Conservation (phyloP, 2,113 vertebrate genomes). For the Anolis sagrei region DNA sequence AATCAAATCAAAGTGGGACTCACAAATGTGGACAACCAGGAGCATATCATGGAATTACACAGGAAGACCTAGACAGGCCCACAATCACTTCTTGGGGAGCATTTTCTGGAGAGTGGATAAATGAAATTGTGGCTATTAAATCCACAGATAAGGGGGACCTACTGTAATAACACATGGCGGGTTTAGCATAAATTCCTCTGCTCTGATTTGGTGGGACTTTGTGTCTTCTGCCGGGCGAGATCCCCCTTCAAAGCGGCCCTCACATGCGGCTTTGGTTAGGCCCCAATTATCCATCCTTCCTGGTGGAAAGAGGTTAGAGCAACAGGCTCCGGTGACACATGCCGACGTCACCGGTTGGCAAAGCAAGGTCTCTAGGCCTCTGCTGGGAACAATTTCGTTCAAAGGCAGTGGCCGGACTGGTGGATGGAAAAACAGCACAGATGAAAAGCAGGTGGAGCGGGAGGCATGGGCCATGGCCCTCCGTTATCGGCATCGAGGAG, state of each 20-base stretch:
- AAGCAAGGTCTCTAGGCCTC: slow-evolving; percentile 28
- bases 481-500: too few species aligned
- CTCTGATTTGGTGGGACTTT: neutral
- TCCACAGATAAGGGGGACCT: too few species aligned
- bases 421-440: neutral
- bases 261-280: slow-evolving; percentile 18
- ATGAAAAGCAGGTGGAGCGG: slow-evolving; percentile 35
- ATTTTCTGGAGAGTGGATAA: too few species aligned
- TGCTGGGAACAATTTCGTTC: slow-evolving; percentile 52
- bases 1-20: too few species aligned
- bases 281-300: neutral
- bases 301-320: neutral
- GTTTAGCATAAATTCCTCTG: neutral
- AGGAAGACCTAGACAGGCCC: too few species aligned
- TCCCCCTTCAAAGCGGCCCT: slow-evolving; percentile 4
- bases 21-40: too few species aligned
- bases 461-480: too few species aligned
- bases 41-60: too few species aligned
- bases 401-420: neutral
- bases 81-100: too few species aligned
- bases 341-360: neutral
- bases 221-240: neutral
- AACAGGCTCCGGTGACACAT: accelerated
- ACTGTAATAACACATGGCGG: too few species aligned
- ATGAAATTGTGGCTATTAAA: too few species aligned